Percentiles rank a stretch among this genome's conserved stretches.
Evolutionary conservation across 2,888 invertebrate genomes (phyloP).

Genomic region (Aradus depressus): DNA sequence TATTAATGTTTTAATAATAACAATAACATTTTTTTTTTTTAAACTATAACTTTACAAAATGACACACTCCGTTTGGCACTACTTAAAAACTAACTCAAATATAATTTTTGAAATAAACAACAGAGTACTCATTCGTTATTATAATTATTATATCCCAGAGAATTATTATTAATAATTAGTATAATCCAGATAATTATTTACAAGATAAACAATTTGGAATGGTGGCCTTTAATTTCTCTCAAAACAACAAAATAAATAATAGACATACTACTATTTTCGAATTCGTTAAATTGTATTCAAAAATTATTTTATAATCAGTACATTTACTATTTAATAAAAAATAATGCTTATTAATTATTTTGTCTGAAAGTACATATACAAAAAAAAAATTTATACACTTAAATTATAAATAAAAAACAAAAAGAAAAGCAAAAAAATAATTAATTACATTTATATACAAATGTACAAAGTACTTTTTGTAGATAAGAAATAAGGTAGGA

Average conservation of each 20-base stretch:
- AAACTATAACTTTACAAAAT: slow-evolving; percentile 14
- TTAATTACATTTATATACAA: too few species aligned
- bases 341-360: slow-evolving; percentile 17
- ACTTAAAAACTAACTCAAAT: slow-evolving; percentile 16
- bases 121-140: slow-evolving; percentile 10
- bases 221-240: slow-evolving; percentile 12
- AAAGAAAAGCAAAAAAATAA: slow-evolving; percentile 4
- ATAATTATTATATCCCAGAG: not conserved
- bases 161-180: too few species aligned
- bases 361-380: slow-evolving; percentile 14
- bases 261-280: slow-evolving; percentile 8
- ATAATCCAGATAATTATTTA: too few species aligned
- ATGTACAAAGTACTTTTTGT: not conserved
- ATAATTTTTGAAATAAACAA: slow-evolving; percentile 15
- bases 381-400: slow-evolving; percentile 12
- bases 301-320: slow-evolving; percentile 11
- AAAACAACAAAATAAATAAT: slow-evolving; percentile 14
- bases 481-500: not conserved
- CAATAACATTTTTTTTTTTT: slow-evolving; percentile 4
- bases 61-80: slow-evolving; percentile 23
- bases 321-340: slow-evolving; percentile 1
- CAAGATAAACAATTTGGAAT: slow-evolving; percentile 10
- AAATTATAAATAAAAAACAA: slow-evolving; percentile 11
- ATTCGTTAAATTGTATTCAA: too few species aligned
- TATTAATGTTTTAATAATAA: slow-evolving; percentile 8